phyloP scores from a whole-genome alignment of 2,888 invertebrate genomes.

The Bursaphelenchus okinawaensis region DNA sequence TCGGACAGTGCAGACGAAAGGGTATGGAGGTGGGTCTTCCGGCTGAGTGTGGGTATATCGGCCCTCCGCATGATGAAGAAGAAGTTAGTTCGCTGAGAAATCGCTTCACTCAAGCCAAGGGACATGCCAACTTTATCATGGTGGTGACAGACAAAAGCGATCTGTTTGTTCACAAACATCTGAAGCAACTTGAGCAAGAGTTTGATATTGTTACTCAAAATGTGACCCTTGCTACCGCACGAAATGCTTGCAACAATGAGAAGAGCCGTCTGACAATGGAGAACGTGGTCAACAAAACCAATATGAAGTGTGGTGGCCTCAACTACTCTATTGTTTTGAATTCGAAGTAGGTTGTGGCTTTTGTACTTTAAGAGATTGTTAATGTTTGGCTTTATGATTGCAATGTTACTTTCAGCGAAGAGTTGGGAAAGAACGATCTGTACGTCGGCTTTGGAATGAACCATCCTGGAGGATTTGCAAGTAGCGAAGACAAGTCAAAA shows the following conservation, averaged over 20 bases:
- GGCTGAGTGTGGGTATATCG: not conserved
- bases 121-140: not conserved
- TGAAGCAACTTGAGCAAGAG: slow-evolving; percentile 22
- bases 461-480: slow-evolving; percentile 28
- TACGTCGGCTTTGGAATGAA: slow-evolving; percentile 28
- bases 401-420: not conserved
- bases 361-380: not conserved
- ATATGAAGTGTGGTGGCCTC: slow-evolving; percentile 28
- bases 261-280: slow-evolving; percentile 10
- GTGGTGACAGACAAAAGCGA: not conserved
- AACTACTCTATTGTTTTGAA: slow-evolving; percentile 16
- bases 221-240: slow-evolving; percentile 10
- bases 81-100: not conserved
- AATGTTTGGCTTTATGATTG: not conserved
- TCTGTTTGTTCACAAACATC: not conserved
- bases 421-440: slow-evolving; percentile 12
- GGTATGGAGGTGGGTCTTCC: not conserved
- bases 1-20: not conserved
- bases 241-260: not conserved
- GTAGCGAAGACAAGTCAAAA: not conserved
- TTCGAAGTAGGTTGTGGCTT: not conserved
- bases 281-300: slow-evolving; percentile 34
- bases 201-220: slow-evolving; percentile 25
- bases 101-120: not conserved
- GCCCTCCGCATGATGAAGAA: not conserved